These are phyloP conservation scores for Halcyon senegalensis DNA, from an alignment of 2,113 vertebrate genomes.

Conservation along the genomic window DNA sequence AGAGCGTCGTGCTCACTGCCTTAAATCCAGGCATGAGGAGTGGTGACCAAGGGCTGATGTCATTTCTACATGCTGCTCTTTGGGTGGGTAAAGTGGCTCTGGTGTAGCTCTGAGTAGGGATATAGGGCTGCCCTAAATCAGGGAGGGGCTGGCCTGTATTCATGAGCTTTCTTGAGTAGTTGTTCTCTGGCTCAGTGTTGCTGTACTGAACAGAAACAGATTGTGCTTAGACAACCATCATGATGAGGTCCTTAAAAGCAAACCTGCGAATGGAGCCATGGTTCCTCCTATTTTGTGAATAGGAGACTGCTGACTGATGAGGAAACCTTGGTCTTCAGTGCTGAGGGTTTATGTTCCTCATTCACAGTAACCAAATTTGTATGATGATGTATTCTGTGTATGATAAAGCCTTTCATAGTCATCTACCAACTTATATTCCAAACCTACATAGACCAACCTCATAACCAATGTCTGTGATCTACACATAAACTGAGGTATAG, in stretches of 20 bases:
- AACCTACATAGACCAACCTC: neutral
- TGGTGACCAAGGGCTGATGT: neutral
- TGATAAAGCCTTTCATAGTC: neutral
- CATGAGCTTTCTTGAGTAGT: neutral
- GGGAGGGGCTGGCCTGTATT: neutral
- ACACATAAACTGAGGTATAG: neutral
- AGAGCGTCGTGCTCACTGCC: fast-evolving
- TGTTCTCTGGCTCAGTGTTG: neutral
- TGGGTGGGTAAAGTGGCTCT: neutral
- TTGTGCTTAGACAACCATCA: fast-evolving
- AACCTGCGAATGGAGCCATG: neutral
- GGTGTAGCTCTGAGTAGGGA: neutral
- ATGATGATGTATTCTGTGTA: too few species aligned
- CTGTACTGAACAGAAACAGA: neutral
- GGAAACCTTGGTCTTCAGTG: neutral
- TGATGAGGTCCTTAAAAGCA: neutral
- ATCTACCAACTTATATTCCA: neutral
- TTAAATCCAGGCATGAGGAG: neutral
- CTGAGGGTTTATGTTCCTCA: neutral
- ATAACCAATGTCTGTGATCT: neutral
- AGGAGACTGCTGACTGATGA: neutral
- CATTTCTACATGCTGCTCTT: neutral
- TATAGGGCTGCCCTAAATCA: neutral
- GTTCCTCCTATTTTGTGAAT: neutral
- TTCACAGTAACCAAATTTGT: neutral